These are phyloP conservation scores for Siphonodentalium dalli DNA, from an alignment of 2,888 invertebrate genomes.

Conservation along the genomic window DNA sequence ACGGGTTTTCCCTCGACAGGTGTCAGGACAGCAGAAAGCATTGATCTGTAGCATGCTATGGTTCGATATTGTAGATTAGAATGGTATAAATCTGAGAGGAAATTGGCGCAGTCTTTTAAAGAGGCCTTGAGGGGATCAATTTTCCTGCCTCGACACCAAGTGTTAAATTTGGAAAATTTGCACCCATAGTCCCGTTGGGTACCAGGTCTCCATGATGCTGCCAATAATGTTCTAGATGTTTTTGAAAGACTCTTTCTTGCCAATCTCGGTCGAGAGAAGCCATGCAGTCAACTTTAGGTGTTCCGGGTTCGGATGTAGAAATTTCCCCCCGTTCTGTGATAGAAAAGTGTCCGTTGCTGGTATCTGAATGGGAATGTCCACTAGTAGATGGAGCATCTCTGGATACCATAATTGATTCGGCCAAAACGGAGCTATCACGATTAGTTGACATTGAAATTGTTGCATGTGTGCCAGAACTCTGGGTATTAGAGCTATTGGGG, in stretches of 20 bases:
- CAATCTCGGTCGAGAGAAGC: conserved; percentile 9
- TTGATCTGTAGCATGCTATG: no score
- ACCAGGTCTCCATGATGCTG: conserved; percentile 9
- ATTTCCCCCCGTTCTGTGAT: background rate
- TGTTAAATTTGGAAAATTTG: background rate
- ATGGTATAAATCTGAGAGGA: background rate
- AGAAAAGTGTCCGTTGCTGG: no score
- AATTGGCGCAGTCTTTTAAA: background rate
- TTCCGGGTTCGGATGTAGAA: conserved; percentile 6
- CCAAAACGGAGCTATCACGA: conserved; percentile 25
- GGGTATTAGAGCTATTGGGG: conserved; percentile 18
- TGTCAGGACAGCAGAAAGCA: conserved; percentile 8
- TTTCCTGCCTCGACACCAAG: background rate
- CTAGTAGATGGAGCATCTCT: no score
- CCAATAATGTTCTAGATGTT: conserved; percentile 5
- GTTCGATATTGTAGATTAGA: no score
- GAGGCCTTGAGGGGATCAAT: background rate
- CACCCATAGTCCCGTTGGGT: conserved; percentile 3
- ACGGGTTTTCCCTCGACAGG: conserved; percentile 1
- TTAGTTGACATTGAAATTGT: conserved; percentile 6
- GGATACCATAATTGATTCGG: conserved; percentile 16
- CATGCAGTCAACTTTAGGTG: conserved; percentile 13
- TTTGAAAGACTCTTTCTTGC: conserved; percentile 4
- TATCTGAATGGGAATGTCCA: no score
- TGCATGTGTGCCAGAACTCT: conserved; percentile 6